A percentile compares a stretch with the other conserved stretches of the same genome.
Evolutionary conservation across 2,888 invertebrate species (phyloP).

Genomic region (Chromoteleia sp.): DNA sequence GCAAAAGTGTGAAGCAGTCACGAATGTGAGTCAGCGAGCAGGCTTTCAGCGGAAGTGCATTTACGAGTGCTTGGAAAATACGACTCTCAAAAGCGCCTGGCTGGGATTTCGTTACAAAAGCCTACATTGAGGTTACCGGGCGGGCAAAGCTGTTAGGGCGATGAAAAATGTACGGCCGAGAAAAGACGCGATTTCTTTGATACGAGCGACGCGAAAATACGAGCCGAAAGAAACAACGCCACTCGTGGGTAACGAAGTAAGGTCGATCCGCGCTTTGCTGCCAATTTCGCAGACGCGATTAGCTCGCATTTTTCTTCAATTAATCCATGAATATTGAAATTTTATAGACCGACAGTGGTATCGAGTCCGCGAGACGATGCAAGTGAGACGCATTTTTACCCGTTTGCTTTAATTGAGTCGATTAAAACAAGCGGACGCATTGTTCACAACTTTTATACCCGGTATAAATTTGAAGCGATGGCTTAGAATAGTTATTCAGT

Average conservation of each 20-base stretch:
- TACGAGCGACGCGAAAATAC: constrained; percentile 11
- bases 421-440: too few relatives aligned
- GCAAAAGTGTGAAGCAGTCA: constrained; percentile 63
- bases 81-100: constrained; percentile 63
- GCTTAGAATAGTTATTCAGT: too few relatives aligned
- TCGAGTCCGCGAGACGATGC: too few relatives aligned
- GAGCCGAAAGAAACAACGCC: constrained; percentile 15
- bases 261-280: constrained; percentile 3
- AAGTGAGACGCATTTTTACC: too few relatives aligned
- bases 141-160: constrained; percentile 65
- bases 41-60: constrained; percentile 67
- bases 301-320: too few relatives aligned
- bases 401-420: too few relatives aligned
- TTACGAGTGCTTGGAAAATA: constrained; percentile 69
- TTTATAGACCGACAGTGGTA: too few relatives aligned
- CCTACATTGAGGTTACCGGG: constrained; percentile 65
- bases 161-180: constrained; percentile 62
- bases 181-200: constrained; percentile 59
- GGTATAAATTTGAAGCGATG: too few relatives aligned
- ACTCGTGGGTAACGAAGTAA: constrained; percentile 15
- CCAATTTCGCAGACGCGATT: not conserved
- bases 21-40: constrained; percentile 53
- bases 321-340: too few relatives aligned
- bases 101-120: constrained; percentile 67
- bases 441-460: too few relatives aligned